Percentiles rank a stretch among this genome's conserved stretches.
Evolutionary conservation across 2,888 invertebrate species (phyloP).

Genomic region (Conistra vaccinii): DNA sequence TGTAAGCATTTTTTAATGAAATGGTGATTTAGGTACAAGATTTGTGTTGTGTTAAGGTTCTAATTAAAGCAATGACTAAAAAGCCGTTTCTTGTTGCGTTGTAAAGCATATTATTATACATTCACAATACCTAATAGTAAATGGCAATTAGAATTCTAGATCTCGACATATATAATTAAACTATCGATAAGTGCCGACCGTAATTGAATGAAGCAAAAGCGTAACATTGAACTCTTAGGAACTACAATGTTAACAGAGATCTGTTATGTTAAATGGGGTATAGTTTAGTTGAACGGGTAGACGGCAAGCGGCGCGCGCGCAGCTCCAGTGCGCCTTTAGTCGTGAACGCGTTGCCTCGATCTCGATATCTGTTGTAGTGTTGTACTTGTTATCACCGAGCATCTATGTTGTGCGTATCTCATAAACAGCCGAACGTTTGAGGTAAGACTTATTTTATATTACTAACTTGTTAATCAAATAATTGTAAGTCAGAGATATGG

Average conservation of each 20-base stretch:
- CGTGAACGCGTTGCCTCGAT: conserved; percentile 69
- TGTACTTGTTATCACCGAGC: conserved; percentile 61
- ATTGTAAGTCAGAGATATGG: background rate
- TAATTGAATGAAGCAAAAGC: conserved; percentile 56
- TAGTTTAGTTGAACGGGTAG: conserved; percentile 54
- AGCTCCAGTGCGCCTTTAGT: conserved; percentile 68
- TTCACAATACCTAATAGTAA: background rate
- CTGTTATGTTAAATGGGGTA: conserved; percentile 58
- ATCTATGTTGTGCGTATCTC: conserved; percentile 66
- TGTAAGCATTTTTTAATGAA: background rate
- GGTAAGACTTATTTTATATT: conserved; percentile 63
- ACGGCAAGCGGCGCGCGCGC: conserved; percentile 60
- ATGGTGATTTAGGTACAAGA: conserved; percentile 1
- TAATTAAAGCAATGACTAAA: background rate
- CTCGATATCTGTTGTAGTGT: conserved; percentile 56
- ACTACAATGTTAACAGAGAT: conserved; percentile 60
- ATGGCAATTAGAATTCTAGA: conserved; percentile 31
- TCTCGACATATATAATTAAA: conserved; percentile 40
- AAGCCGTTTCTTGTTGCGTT: background rate
- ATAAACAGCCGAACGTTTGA: conserved; percentile 66
- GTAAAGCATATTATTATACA: background rate
- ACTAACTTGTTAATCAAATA: background rate
- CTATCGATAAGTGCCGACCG: conserved; percentile 40
- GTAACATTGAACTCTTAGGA: conserved; percentile 68
- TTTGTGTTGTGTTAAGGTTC: background rate